A percentile compares a stretch with the other conserved stretches of the same genome.
Evolutionary conservation across 1,140 invertebrate species (phyloP).

Genomic region (Bombus cullumanus): DNA sequence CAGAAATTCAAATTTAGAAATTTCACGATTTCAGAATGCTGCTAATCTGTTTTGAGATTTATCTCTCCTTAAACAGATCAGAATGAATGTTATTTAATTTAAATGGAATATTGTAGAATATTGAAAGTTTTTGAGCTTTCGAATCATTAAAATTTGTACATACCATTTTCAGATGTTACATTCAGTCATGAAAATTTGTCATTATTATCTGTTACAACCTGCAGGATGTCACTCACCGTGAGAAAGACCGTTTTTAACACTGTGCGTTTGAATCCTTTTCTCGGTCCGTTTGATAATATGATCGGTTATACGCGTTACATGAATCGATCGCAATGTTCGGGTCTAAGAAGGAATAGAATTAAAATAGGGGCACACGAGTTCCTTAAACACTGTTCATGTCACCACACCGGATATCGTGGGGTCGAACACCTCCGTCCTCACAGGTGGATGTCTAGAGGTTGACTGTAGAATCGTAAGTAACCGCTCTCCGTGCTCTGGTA

Average conservation of each 20-base stretch:
- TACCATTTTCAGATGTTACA: neutral
- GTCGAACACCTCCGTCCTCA: conserved; percentile 81
- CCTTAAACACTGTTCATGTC: conserved; percentile 78
- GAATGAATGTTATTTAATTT: too few species aligned
- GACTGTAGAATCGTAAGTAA: conserved; percentile 82
- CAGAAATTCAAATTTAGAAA: neutral
- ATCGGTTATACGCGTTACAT: conserved; percentile 52
- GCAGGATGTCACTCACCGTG: conserved; percentile 56
- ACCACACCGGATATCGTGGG: conserved; percentile 79
- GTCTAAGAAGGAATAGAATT: conserved; percentile 16
- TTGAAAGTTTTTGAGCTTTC: neutral
- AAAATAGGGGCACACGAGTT: conserved; percentile 67
- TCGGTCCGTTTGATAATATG: conserved; percentile 43
- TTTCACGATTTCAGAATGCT: neutral
- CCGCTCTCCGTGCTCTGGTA: conserved; percentile 74
- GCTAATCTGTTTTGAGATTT: neutral
- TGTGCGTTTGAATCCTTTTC: conserved; percentile 44
- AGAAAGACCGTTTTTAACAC: conserved; percentile 51
- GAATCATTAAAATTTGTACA: neutral
- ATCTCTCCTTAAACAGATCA: neutral
- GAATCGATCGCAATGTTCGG: conserved; percentile 43
- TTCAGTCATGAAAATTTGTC: neutral
- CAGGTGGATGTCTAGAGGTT: conserved; percentile 82
- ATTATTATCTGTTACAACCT: conserved; percentile 9
- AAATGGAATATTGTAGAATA: neutral